Percentiles rank a stretch among this genome's conserved stretches.
phyloP scores from a whole-genome alignment of 64 coral and sea anemone species.

The Montipora efflorescens region DNA sequence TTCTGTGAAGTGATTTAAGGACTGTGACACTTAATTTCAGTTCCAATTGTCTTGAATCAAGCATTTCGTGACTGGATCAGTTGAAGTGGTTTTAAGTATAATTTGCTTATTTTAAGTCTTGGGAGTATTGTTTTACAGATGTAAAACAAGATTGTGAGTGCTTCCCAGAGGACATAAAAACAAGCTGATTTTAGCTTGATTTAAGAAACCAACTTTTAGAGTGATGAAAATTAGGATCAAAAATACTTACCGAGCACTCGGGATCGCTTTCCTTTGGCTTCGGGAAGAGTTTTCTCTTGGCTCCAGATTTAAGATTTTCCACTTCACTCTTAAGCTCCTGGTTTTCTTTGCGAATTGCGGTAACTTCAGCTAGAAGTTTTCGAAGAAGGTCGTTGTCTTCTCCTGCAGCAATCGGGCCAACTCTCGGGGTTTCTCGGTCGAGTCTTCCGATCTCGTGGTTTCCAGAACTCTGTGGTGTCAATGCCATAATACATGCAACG shows the following conservation, averaged over 20 bases:
- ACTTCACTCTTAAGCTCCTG: slow-evolving; percentile 4
- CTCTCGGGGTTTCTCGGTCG: neutral
- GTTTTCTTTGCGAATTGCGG: slow-evolving; percentile 15
- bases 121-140: neutral
- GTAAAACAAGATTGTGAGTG: neutral
- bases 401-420: neutral
- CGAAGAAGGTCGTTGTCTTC: neutral
- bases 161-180: neutral
- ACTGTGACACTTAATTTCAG: neutral
- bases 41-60: neutral
- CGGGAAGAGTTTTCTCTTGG: neutral
- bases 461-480: neutral
- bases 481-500: neutral
- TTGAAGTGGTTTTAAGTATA: neutral
- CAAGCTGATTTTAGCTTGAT: no score
- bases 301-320: neutral
- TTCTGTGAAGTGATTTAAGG: neutral
- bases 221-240: neutral
- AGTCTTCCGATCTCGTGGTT: neutral
- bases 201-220: no score
- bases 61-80: neutral
- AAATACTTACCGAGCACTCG: slow-evolving; percentile 3
- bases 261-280: slow-evolving; percentile 4
- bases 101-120: neutral
- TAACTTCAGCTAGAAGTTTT: neutral